Percentiles rank a stretch among this genome's conserved stretches.
Evolutionary conservation across 2,888 invertebrate genomes (phyloP).

Genomic region (Leistus spinibarbis): DNA sequence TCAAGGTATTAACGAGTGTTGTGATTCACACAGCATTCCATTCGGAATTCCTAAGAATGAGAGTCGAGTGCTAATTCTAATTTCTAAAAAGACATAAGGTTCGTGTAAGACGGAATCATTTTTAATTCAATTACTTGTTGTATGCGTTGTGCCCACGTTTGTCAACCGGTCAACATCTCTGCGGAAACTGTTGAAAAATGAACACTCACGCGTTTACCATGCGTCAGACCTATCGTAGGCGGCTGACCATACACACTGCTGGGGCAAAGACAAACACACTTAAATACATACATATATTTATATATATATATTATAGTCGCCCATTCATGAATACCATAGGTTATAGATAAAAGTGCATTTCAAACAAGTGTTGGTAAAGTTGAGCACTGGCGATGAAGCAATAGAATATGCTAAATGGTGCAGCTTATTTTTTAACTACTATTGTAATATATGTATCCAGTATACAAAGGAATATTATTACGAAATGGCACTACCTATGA

Average conservation of each 20-base stretch:
- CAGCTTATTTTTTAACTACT: neutral
- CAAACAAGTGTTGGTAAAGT: neutral
- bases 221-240: neutral
- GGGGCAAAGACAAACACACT: neutral
- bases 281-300: neutral
- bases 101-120: neutral
- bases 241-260: neutral
- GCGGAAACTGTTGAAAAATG: slow-evolving; percentile 16
- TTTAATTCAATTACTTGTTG: slow-evolving; percentile 8
- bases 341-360: slow-evolving; percentile 1
- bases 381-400: neutral
- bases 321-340: neutral
- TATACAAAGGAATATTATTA: neutral
- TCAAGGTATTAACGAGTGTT: no score
- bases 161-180: neutral
- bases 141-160: neutral
- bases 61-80: neutral
- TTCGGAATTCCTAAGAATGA: no score
- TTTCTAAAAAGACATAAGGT: neutral
- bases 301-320: neutral
- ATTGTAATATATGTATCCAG: neutral
- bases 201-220: slow-evolving; percentile 7
- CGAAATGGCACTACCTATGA: neutral
- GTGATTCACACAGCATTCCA: no score
- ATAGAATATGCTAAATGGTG: neutral